A percentile compares a stretch with the other conserved stretches of the same genome.
Conservation (phyloP, 2,113 vertebrate genomes). For the Oenanthe oenanthe region DNA sequence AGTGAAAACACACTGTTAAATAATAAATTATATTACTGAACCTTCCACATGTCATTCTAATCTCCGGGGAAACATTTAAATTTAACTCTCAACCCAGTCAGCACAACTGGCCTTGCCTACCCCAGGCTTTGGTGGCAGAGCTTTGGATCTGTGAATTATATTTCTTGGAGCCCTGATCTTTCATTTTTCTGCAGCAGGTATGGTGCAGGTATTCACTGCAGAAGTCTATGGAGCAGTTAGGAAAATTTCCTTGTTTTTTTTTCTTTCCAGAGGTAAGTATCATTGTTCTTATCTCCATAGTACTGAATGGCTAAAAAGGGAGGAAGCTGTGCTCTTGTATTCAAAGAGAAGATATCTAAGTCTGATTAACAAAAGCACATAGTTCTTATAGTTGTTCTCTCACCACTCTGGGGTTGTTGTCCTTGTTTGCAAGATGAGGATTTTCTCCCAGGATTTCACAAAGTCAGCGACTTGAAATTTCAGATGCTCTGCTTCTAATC, state of each 20-base stretch:
- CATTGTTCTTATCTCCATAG: background rate
- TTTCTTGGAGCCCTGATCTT: background rate
- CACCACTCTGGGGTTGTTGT: background rate
- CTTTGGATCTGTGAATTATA: background rate
- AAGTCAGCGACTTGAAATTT: background rate
- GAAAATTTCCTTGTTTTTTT: background rate
- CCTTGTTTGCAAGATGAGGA: background rate
- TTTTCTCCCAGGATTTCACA: background rate
- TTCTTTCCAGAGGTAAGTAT: background rate
- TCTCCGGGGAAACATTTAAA: background rate
- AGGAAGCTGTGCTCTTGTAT: background rate
- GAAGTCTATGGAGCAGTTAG: background rate
- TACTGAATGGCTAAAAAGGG: background rate
- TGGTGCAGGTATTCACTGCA: background rate
- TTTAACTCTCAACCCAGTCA: background rate
- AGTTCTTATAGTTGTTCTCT: background rate
- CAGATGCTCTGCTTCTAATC: background rate
- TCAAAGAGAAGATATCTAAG: background rate
- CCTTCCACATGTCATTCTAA: background rate
- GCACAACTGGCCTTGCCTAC: background rate
- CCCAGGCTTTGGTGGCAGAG: background rate
- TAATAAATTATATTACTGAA: background rate
- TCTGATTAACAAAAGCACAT: background rate
- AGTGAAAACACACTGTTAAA: background rate
- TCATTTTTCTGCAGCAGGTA: background rate